phyloP scores from a whole-genome alignment of 1,140 invertebrate genomes.

The Pseudomyrmex pallidus region DNA sequence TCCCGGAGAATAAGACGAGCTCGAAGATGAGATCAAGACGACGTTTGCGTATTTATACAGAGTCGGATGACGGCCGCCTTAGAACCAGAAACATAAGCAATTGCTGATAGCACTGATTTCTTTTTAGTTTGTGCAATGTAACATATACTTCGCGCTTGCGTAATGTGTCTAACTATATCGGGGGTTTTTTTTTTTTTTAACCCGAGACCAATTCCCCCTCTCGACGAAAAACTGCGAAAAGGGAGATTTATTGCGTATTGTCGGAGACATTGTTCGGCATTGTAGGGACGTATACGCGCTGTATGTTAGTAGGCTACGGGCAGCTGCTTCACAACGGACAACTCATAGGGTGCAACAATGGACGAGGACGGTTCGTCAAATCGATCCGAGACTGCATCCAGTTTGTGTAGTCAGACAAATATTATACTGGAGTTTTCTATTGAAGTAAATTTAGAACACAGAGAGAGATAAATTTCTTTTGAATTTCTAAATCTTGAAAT shows the following conservation, averaged over 20 bases:
- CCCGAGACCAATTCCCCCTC: not conserved
- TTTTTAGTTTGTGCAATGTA: not conserved
- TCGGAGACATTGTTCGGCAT: conserved; percentile 25
- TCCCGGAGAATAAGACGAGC: not conserved
- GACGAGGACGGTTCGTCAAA: conserved; percentile 54
- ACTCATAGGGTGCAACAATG: conserved; percentile 62
- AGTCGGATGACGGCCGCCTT: not conserved
- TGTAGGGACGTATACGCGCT: conserved; percentile 17
- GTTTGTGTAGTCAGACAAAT: not conserved
- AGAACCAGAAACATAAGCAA: conserved; percentile 17
- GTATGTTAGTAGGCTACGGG: conserved; percentile 14
- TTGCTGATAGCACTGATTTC: not conserved
- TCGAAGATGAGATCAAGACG: conserved; percentile 18
- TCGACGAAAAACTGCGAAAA: conserved; percentile 21
- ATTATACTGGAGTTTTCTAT: not conserved
- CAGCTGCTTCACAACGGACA: conserved; percentile 70
- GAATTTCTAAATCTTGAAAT: not conserved
- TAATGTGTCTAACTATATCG: not conserved
- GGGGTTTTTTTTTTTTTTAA: not conserved
- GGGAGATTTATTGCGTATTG: conserved; percentile 42
- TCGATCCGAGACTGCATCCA: conserved; percentile 48
- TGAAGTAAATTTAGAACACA: too few relatives aligned
- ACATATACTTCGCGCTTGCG: not conserved
- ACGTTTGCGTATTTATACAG: conserved; percentile 9
- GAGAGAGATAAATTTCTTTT: not conserved